These are phyloP conservation scores for Acanthiza pusilla DNA, from an alignment of 2,797 vertebrate genomes.

Conservation along the genomic window DNA sequence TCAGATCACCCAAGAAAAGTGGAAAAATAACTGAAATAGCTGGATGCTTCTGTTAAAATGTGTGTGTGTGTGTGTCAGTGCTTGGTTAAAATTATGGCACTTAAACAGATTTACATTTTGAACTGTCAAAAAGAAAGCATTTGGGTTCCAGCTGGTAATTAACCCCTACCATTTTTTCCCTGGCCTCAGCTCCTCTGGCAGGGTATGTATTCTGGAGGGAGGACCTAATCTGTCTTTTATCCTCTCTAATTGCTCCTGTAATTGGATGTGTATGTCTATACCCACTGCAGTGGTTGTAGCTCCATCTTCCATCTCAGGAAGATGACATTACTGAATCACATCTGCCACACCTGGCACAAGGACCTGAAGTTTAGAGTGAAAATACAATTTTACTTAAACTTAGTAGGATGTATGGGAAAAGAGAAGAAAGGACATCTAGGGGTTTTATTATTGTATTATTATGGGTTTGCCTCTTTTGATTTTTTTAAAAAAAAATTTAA, in stretches of 20 bases:
- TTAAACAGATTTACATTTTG: neutral
- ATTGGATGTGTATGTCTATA: neutral
- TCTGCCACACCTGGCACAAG: neutral
- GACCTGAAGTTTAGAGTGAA: neutral
- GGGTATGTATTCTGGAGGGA: neutral
- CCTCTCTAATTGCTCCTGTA: neutral
- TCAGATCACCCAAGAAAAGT: neutral
- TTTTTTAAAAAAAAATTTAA: too few relatives aligned
- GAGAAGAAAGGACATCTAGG: neutral
- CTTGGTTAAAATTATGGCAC: neutral
- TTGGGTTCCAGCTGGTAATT: constrained; percentile 12
- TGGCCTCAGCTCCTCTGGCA: neutral
- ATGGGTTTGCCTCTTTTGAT: neutral
- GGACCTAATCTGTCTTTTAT: neutral
- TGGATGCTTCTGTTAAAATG: neutral
- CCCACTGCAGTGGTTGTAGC: neutral
- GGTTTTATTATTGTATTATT: neutral
- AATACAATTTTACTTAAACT: neutral
- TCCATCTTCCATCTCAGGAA: neutral
- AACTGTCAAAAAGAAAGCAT: neutral
- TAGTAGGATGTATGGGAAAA: neutral
- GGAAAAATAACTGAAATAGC: neutral
- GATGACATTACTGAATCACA: neutral
- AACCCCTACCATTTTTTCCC: neutral
- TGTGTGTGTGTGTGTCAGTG: neutral